Percentiles rank a stretch among this genome's conserved stretches.
phyloP scores from a whole-genome alignment of 1,140 invertebrate species.

The Formica exsecta region DNA sequence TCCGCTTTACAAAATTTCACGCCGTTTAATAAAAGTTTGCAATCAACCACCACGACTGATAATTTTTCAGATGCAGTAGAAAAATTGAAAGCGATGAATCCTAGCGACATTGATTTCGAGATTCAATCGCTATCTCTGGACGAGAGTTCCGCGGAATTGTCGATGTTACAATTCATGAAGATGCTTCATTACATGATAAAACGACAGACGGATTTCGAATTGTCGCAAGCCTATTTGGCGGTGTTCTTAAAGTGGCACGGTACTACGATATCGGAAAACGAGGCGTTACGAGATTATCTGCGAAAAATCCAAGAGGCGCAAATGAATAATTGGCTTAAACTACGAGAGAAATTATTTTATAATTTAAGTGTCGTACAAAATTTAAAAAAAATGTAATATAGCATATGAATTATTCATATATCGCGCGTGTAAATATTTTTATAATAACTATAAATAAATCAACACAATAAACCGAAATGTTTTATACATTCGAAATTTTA shows the following conservation, averaged over 20 bases:
- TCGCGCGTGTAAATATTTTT: constrained; percentile 30
- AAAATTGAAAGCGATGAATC: constrained; percentile 93
- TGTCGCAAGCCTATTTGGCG: constrained; percentile 96
- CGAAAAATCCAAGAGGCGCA: constrained; percentile 88
- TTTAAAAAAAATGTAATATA: constrained; percentile 89
- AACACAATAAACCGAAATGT: constrained; percentile 26
- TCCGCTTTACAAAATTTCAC: constrained; percentile 89
- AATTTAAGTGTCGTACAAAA: constrained; percentile 92
- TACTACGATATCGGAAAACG: constrained; percentile 88
- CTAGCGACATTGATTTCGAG: constrained; percentile 96
- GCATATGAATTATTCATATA: constrained; percentile 1
- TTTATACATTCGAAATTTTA: constrained; percentile 26
- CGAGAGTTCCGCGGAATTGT: constrained; percentile 89
- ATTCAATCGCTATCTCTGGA: constrained; percentile 93
- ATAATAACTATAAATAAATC: constrained; percentile 26
- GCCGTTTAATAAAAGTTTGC: constrained; percentile 89
- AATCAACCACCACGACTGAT: constrained; percentile 81
- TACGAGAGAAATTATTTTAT: constrained; percentile 92
- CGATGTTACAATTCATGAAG: constrained; percentile 93
- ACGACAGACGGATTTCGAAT: constrained; percentile 95
- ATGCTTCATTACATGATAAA: constrained; percentile 91
- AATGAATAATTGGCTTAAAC: constrained; percentile 88
- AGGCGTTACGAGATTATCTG: constrained; percentile 88
- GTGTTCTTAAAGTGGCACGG: constrained; percentile 96
- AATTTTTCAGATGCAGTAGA: constrained; percentile 89